Conservation (phyloP, 2,113 vertebrate genomes). For the Microcebus ravelobensis region DNA sequence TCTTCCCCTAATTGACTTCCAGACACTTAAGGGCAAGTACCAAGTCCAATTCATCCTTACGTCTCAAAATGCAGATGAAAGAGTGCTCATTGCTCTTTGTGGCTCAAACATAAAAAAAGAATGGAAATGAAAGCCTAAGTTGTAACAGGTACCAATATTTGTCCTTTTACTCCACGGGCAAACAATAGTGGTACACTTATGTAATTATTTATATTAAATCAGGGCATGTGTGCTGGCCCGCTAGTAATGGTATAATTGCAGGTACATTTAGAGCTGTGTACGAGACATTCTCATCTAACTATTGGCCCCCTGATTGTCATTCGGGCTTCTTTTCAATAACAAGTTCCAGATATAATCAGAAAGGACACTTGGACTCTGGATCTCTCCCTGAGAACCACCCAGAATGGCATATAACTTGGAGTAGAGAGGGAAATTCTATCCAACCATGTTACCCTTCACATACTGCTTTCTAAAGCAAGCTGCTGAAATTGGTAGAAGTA, state of each 20-base stretch:
- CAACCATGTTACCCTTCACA: no score
- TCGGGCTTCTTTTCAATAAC: background rate
- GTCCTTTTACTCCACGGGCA: background rate
- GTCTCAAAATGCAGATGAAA: background rate
- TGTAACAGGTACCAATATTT: background rate
- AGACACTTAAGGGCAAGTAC: background rate
- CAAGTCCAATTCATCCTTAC: background rate
- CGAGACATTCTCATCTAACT: background rate
- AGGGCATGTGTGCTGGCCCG: background rate
- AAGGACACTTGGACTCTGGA: background rate
- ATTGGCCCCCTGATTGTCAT: background rate
- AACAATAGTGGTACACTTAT: background rate
- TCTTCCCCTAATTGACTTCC: background rate
- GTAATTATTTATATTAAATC: background rate
- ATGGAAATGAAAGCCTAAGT: background rate
- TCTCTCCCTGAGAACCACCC: background rate
- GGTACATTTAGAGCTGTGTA: no score
- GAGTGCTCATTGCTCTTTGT: accelerated
- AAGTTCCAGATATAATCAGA: background rate
- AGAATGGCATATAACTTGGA: background rate
- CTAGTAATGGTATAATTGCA: no score
- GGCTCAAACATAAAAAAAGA: background rate
- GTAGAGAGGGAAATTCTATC: background rate
- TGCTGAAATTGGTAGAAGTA: background rate
- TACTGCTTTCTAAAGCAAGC: background rate